Evolutionary conservation across 2,888 invertebrate species (phyloP), one percentile per base, ranked within the genome.

Genomic region (Nebria brevicollis): DNA sequence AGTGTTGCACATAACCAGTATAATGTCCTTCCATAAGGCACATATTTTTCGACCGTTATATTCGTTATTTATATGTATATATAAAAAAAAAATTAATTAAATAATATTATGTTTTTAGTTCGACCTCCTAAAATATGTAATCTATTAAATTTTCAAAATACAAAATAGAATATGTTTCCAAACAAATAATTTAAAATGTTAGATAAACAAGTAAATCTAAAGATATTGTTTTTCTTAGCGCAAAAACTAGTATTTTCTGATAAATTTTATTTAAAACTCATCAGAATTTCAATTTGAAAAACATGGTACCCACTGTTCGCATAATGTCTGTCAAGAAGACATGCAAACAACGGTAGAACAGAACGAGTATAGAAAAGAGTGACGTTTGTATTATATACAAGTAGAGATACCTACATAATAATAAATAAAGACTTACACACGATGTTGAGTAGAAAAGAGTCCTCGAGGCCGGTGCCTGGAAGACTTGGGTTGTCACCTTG

Each of bases 401-500:
- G 72, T 26, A 72, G 72, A 72, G 4, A 43, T 80, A 83, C 42
- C 82, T 83, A 82, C 74, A 82, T 73, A 77, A 75, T 25, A 42
- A 82, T 77, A 77, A 41, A 82, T 73, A 77, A 54, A 82, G 89
- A 95, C 97, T 96, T 91, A 97, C 97, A 97, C 86, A 96, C 95
- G 85, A 97, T 95, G 89, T 96, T 96, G 84, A 97, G 90, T 87
- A 93, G 93, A 89, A 95, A 94, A 43, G 93, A 93, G 89, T 97
- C 96, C 86, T 97, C 96, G 81, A 96, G 91, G 84, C 93, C 93
- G 81, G 94, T 93, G 75, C 94, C 94, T 11, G 93, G 92, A 83
- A 97, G 91, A 83, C 93, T 93, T 78, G 94, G 95, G 91, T 97
- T 97, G 87, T 95, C 95, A 5, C 96, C 96, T 85, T 95, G 94